A percentile compares a stretch with the other conserved stretches of the same genome.
phyloP scores from a whole-genome alignment of 1,140 invertebrate species.

The Centruroides vittatus region DNA sequence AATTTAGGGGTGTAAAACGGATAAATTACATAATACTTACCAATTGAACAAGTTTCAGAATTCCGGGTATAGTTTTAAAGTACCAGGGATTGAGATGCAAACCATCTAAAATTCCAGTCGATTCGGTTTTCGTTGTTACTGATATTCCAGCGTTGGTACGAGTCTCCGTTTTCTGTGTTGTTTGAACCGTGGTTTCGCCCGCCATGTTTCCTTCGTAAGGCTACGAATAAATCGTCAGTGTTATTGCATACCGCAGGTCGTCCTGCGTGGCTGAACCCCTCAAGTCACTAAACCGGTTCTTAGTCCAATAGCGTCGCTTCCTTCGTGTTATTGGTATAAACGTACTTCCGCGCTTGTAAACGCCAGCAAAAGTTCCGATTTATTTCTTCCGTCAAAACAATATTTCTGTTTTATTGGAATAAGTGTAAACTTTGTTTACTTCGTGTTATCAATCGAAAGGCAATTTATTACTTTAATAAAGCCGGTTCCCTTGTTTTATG shows the following conservation, averaged over 20 bases:
- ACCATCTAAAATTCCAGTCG: constrained; percentile 20
- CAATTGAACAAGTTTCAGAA: constrained; percentile 37
- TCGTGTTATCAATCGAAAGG: no score
- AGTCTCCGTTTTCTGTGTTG: constrained; percentile 7
- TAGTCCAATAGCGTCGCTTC: neutral
- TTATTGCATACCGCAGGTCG: neutral
- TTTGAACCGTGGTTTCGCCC: constrained; percentile 6
- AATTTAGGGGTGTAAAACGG: no score
- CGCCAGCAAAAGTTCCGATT: no score
- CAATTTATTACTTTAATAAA: no score
- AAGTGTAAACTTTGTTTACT: no score
- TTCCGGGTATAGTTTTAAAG: constrained; percentile 36
- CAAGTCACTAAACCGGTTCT: neutral
- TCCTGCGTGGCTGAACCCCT: neutral
- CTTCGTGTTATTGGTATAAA: neutral
- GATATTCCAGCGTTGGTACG: constrained; percentile 7
- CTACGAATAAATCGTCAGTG: neutral
- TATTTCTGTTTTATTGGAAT: no score
- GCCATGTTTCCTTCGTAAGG: neutral
- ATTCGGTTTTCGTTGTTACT: constrained; percentile 10
- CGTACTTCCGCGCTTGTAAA: neutral
- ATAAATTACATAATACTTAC: constrained; percentile 24
- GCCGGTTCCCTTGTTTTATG: no score
- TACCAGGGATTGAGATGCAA: constrained; percentile 33
- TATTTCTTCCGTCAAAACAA: no score